These are phyloP conservation scores for Suricata suricatta DNA, from an alignment of 2,113 vertebrate species.

Conservation along the genomic window DNA sequence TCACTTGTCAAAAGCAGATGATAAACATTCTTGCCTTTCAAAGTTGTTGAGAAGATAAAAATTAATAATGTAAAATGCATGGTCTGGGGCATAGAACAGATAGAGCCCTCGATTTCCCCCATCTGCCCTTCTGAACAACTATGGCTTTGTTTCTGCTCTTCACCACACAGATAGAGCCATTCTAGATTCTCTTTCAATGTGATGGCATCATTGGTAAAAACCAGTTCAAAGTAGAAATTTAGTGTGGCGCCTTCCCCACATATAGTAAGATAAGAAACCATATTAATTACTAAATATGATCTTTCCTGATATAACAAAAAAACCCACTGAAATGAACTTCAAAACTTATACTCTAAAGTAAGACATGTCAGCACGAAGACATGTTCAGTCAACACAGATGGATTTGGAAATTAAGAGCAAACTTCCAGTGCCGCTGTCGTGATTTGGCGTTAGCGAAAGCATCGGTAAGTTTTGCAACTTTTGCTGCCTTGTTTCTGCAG, in stretches of 20 bases:
- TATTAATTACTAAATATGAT: background rate
- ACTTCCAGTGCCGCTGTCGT: background rate
- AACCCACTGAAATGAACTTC: background rate
- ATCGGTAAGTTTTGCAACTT: slow-evolving; percentile 34
- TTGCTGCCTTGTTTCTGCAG: slow-evolving; percentile 57
- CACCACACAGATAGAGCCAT: background rate
- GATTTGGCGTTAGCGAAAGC: slow-evolving; percentile 11
- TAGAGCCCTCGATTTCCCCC: background rate
- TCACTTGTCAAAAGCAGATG: background rate
- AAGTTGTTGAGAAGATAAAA: background rate
- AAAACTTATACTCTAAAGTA: background rate
- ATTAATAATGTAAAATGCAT: background rate
- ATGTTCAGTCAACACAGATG: background rate
- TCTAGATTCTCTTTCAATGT: background rate
- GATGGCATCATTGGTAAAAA: background rate
- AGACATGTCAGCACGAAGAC: background rate
- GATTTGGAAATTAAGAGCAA: slow-evolving; percentile 31
- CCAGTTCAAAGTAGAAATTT: background rate
- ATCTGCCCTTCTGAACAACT: background rate
- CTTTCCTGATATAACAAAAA: background rate
- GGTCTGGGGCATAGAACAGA: background rate
- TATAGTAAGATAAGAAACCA: background rate
- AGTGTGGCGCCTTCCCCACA: background rate
- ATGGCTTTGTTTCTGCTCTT: background rate
- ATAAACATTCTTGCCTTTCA: background rate